Conservation (phyloP, 2,797 vertebrate genomes). For the Momotus momota region DNA sequence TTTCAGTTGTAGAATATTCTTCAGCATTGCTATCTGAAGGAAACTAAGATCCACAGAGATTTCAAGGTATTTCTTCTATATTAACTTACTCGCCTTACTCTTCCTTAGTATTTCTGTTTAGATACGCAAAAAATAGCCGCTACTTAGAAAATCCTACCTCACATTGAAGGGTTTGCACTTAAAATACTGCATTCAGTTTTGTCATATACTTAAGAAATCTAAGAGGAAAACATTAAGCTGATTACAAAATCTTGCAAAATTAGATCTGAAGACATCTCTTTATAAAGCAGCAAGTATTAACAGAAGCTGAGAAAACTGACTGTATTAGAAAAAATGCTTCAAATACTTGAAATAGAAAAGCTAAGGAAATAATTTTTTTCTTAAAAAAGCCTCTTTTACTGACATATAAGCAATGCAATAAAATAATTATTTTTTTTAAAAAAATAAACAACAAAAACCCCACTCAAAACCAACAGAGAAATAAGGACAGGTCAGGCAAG, state of each 20-base stretch:
- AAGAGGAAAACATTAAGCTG: neutral
- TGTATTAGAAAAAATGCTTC: neutral
- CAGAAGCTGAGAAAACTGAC: neutral
- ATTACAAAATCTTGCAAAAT: neutral
- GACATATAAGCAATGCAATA: neutral
- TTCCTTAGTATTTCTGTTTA: neutral
- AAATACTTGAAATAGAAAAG: neutral
- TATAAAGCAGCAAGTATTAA: neutral
- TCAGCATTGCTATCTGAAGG: neutral
- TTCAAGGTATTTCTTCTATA: neutral
- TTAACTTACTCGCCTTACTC: neutral
- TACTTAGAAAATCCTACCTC: neutral
- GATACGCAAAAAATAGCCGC: neutral
- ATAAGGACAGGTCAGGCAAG: neutral
- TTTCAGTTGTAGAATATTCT: neutral
- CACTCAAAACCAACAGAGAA: neutral
- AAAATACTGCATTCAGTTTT: neutral
- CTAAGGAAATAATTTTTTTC: neutral
- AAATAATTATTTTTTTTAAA: neutral
- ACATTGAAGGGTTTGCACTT: neutral
- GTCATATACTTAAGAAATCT: neutral
- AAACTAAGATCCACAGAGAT: neutral
- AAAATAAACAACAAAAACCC: neutral
- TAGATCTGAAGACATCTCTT: neutral
- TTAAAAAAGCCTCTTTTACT: neutral